Base-by-base conservation (phyloP, 2,113 vertebrate species). In the Chlorodrepanis virens region DNA sequence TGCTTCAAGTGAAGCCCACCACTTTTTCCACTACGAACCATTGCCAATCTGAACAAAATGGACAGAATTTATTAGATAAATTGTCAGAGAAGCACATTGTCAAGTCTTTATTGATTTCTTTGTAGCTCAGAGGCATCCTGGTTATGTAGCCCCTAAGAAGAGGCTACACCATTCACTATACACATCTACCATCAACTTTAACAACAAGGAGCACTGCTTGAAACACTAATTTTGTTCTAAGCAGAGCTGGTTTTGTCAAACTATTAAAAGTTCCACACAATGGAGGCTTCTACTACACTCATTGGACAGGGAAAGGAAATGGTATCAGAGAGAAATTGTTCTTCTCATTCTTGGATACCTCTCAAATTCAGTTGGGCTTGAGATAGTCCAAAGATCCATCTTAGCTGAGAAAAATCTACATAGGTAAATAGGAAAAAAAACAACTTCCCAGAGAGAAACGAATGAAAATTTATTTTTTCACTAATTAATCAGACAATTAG, bases 21-120 rank as follows among this genome's bases (percentile, higher is more conserved):
- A 47, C 96, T 98, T 90, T 98, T 98, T 42, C 98, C 98, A 84
- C 92, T 98, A 57, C 97, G 97, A n/a, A 98, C 98, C 98, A 98
- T 98, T 18, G 18, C 61, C 76, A 91, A 81, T 45, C 96, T 97
- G 95, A 78, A 90, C 21, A 89, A 97, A 96, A 96, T 4, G 14
- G 29, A 96, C 18, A 65, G 9, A 29, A 56, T 47, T 83, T 61
- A 35, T 78, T 21, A 78, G 17, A 23, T 5, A 10, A 67, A 40
- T 15, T 25, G 19, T 22, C 75, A 88, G 21, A 83, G 11, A 31
- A 77, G 14, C 33, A 71, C 8, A 49, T 10, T 10, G 42, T 50
- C 21, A 70, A 6, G 11, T 15, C 59, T 78, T 42, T 19, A 50
- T 35, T 12, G 19, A 21, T 33, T 61, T 69, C 37, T 60, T 25